Conservation (phyloP, 2,888 invertebrate genomes). For the Xestia ashworthii region DNA sequence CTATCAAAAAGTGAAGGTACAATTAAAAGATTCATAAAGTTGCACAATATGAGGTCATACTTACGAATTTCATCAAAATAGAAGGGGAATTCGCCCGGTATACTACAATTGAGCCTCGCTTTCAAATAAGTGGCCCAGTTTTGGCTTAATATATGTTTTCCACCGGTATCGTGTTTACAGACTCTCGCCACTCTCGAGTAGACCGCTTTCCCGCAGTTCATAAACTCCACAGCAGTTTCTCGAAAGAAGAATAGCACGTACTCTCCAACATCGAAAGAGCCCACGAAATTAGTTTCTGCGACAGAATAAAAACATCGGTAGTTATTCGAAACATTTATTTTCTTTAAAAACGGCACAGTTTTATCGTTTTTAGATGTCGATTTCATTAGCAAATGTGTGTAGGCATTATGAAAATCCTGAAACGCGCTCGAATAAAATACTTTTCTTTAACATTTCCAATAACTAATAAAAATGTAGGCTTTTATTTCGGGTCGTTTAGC, state of each 20-base stretch:
- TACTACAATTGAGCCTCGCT: constrained; percentile 93
- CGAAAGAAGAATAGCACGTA: constrained; percentile 94
- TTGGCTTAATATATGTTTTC: constrained; percentile 92
- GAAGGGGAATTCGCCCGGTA: constrained; percentile 94
- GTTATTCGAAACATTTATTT: constrained; percentile 20
- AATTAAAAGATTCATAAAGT: constrained; percentile 37
- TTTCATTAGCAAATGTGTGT: constrained; percentile 49
- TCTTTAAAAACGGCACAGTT: constrained; percentile 28
- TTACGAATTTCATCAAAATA: constrained; percentile 94
- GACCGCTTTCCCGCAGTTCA: constrained; percentile 93
- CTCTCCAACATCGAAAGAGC: constrained; percentile 92
- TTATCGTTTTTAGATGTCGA: constrained; percentile 36
- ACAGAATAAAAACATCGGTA: constrained; percentile 67
- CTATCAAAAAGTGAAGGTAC: constrained; percentile 19
- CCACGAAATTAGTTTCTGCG: constrained; percentile 94
- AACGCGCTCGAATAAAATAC: constrained; percentile 54
- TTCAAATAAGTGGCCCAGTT: constrained; percentile 93
- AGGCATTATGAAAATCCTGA: constrained; percentile 37
- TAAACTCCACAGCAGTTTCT: constrained; percentile 93
- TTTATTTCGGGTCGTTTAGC: constrained; percentile 69
- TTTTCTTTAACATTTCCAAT: constrained; percentile 60
- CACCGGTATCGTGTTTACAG: constrained; percentile 93
- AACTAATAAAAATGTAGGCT: constrained; percentile 68
- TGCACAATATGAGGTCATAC: constrained; percentile 69
- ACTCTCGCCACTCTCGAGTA: constrained; percentile 94